Evolutionary conservation across 1,140 invertebrate genomes (phyloP).

Genomic region (Aphaenogaster ashmeadi): DNA sequence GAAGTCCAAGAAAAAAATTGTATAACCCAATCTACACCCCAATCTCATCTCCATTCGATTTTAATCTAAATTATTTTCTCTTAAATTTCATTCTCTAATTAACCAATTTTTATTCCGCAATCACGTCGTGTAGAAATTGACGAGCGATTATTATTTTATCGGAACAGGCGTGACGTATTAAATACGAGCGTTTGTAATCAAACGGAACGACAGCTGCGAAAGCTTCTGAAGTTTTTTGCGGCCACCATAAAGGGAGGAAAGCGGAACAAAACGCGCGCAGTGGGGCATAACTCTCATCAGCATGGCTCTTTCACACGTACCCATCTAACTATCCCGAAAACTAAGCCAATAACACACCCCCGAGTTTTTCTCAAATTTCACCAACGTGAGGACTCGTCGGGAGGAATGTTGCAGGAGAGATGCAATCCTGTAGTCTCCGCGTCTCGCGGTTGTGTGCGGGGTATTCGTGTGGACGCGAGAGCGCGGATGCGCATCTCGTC

Average conservation of each 20-base stretch:
- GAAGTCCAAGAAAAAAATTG: too few species aligned
- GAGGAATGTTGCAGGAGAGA: conserved; percentile 17
- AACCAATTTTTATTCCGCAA: neutral
- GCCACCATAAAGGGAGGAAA: neutral
- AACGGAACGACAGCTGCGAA: neutral
- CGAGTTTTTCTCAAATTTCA: conserved; percentile 57
- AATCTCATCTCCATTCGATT: neutral
- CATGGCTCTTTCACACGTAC: neutral
- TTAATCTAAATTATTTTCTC: neutral
- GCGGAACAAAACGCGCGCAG: neutral
- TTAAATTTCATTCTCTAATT: neutral
- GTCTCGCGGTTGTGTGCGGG: neutral
- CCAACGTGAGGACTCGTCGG: neutral
- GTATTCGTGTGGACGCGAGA: neutral
- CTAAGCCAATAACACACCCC: conserved; percentile 46
- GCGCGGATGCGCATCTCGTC: neutral
- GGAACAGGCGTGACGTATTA: neutral
- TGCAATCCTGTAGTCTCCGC: neutral
- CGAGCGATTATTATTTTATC: conserved; percentile 19
- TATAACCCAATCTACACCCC: too few species aligned
- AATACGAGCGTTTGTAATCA: neutral
- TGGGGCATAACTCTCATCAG: conserved; percentile 31
- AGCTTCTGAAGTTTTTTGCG: conserved; percentile 38
- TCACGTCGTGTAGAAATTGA: neutral
- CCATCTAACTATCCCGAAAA: conserved; percentile 36